phyloP scores from a whole-genome alignment of 2,113 vertebrate genomes.

The Poeciliopsis retropinna region DNA sequence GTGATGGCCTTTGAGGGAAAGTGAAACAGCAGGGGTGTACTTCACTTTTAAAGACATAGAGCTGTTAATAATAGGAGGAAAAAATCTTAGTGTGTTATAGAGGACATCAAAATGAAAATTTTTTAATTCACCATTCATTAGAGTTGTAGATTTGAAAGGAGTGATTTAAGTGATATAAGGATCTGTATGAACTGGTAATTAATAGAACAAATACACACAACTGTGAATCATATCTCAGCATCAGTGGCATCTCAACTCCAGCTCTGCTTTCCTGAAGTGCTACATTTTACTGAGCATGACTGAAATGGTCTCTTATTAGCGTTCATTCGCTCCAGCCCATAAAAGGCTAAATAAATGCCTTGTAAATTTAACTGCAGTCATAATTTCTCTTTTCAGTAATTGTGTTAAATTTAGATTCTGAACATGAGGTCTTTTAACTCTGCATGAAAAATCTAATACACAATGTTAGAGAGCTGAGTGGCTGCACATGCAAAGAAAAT shows the following conservation, averaged over 20 bases:
- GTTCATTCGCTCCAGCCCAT: not conserved
- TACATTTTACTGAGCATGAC: constrained; percentile 18
- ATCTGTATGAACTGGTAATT: constrained; percentile 86
- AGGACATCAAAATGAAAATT: constrained; percentile 71
- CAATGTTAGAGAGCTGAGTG: not conserved
- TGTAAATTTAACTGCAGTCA: constrained; percentile 4
- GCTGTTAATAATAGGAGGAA: constrained; percentile 92
- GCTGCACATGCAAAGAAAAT: not conserved
- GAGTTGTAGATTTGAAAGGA: constrained; percentile 85
- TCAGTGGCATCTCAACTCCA: constrained; percentile 37
- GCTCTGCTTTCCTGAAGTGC: constrained; percentile 23
- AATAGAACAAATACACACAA: constrained; percentile 84
- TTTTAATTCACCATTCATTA: constrained; percentile 56
- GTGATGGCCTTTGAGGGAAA: constrained; percentile 90
- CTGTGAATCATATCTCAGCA: constrained; percentile 60
- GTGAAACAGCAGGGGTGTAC: constrained; percentile 87
- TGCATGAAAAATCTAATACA: not conserved
- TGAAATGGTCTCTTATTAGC: constrained; percentile 19
- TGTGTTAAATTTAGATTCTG: constrained; percentile 2
- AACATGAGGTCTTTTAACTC: constrained; percentile 1
- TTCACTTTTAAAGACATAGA: constrained; percentile 92
- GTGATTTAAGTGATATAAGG: constrained; percentile 91
- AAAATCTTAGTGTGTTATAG: constrained; percentile 80
- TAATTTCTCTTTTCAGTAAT: constrained; percentile 1
- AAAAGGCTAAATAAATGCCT: constrained; percentile 7